Conservation (phyloP, 2,888 invertebrate species). For the Romanomermis culicivorax region DNA sequence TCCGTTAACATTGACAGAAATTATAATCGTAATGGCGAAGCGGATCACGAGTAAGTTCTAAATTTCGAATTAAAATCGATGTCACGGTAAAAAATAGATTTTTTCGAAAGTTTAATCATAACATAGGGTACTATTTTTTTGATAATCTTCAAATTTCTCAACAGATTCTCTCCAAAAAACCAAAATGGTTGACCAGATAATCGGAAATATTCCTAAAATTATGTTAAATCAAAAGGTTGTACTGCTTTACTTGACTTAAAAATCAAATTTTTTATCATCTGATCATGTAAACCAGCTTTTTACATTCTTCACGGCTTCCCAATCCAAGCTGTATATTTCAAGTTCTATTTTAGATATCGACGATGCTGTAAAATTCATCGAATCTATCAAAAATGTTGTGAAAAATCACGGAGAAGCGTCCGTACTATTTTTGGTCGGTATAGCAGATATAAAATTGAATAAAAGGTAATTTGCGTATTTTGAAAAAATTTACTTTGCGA, state of each 20-base stretch:
- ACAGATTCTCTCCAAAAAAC: not conserved
- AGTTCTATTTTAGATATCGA: conserved; percentile 2
- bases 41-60: conserved; percentile 25
- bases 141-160: too few relatives aligned
- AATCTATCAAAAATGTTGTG: not conserved
- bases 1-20: conserved; percentile 71
- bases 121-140: too few relatives aligned
- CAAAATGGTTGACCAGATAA: not conserved
- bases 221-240: too few relatives aligned
- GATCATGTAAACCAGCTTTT: too few relatives aligned
- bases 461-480: too few relatives aligned
- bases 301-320: too few relatives aligned
- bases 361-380: not conserved
- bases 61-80: not conserved
- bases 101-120: too few relatives aligned
- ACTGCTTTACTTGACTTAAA: too few relatives aligned
- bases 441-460: conserved; percentile 33
- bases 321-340: too few relatives aligned
- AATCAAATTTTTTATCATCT: too few relatives aligned
- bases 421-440: conserved; percentile 62
- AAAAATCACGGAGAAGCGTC: conserved; percentile 54
- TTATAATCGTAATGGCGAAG: conserved; percentile 39
- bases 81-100: not conserved
- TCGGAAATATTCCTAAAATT: too few relatives aligned
- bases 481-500: too few relatives aligned